A percentile compares a stretch with the other conserved stretches of the same genome.
These are phyloP conservation scores for Zoroaster sp. DNA, from an alignment of 53 echinoderm and acorn worm species.

Conservation along the genomic window DNA sequence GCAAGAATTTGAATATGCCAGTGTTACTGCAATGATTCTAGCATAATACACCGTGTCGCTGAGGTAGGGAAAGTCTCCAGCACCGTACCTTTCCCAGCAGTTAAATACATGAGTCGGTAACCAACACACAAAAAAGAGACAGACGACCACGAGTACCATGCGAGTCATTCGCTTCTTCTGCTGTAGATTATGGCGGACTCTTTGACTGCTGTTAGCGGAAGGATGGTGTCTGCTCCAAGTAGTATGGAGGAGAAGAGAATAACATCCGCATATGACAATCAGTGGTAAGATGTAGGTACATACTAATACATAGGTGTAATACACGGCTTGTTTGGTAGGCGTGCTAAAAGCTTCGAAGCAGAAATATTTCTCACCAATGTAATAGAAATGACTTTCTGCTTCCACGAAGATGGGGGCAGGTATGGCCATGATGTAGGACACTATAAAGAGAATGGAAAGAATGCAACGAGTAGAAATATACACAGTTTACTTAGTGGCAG, in stretches of 20 bases:
- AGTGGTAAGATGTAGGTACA: constrained; percentile 29
- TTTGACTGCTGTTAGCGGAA: not conserved
- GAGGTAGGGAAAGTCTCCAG: not conserved
- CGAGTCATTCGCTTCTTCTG: constrained; percentile 84
- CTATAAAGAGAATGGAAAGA: not conserved
- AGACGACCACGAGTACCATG: constrained; percentile 88
- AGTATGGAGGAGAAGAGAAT: not conserved
- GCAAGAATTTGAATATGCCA: constrained; percentile 94
- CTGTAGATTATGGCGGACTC: not conserved
- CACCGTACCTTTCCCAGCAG: constrained; percentile 69
- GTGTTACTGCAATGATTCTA: constrained; percentile 53
- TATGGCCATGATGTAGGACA: constrained; percentile 32
- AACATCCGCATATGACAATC: constrained; percentile 2
- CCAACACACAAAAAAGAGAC: constrained; percentile 86
- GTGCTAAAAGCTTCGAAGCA: constrained; percentile 16
- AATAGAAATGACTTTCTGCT: not conserved
- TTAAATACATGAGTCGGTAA: constrained; percentile 77
- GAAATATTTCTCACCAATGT: not conserved
- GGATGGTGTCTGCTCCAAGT: constrained; percentile 2
- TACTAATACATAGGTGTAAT: constrained; percentile 28
- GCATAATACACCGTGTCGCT: constrained; percentile 20
- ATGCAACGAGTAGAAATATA: not conserved
- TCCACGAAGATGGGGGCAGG: constrained; percentile 41
- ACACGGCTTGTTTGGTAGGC: not conserved
- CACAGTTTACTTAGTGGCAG: not conserved